Evolutionary conservation across 2,888 invertebrate species (phyloP).

Genomic region (Dinocampus coccinellae): DNA sequence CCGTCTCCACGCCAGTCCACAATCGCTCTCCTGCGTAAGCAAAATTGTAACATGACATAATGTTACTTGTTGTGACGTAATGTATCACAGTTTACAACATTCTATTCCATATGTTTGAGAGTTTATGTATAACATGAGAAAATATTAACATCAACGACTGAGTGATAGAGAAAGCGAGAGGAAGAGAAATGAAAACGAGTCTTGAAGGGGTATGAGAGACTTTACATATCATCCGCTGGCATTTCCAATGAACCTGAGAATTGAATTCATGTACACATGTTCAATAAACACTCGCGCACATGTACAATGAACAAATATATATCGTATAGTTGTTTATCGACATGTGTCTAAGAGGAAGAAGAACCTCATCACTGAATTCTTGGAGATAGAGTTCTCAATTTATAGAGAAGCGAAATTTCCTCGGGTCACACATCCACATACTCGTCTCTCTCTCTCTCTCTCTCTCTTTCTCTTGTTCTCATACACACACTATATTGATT

Average conservation of each 20-base stretch:
- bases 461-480: no score
- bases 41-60: slow-evolving; percentile 39
- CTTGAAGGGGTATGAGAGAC: neutral
- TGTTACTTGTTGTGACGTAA: slow-evolving; percentile 36
- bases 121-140: neutral
- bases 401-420: neutral
- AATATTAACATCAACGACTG: no score
- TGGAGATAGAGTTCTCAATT: neutral
- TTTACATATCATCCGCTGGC: neutral
- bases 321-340: neutral
- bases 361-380: neutral
- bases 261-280: neutral
- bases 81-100: slow-evolving; percentile 32
- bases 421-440: neutral
- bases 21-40: slow-evolving; percentile 32
- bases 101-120: slow-evolving; percentile 13
- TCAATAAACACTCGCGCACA: neutral
- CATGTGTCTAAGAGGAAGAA: neutral
- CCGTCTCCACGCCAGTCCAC: slow-evolving; percentile 18
- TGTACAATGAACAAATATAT: neutral
- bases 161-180: no score
- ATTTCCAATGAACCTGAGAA: slow-evolving; percentile 10
- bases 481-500: no score
- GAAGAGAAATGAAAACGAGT: neutral
- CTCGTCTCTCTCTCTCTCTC: no score